These are phyloP conservation scores for Kuschelorhynchus macadamiae DNA, from an alignment of 2,888 invertebrate genomes.

Conservation along the genomic window DNA sequence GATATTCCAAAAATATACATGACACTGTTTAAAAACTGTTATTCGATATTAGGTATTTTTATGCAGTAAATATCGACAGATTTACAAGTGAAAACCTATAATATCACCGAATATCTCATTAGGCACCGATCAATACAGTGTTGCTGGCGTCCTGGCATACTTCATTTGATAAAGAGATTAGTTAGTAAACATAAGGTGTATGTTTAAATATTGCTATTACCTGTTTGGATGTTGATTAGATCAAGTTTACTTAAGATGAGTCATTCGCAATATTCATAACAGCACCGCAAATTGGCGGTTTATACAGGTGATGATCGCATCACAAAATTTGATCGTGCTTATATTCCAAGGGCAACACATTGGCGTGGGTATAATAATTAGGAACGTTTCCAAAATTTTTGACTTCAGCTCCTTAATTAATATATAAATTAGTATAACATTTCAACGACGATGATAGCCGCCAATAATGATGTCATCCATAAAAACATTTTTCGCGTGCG, in stretches of 20 bases:
- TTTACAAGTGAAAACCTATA: not conserved
- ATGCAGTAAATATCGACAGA: not conserved
- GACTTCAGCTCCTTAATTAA: no score
- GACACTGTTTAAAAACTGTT: no score
- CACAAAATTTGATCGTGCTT: not conserved
- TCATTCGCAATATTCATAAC: not conserved
- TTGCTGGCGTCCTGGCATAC: conserved; percentile 8
- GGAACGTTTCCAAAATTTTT: no score
- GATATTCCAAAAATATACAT: no score
- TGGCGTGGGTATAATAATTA: no score
- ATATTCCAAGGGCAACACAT: no score
- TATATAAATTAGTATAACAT: no score
- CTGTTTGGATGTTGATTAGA: conserved; percentile 29
- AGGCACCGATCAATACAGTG: conserved; percentile 14
- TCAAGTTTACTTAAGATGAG: conserved; percentile 4
- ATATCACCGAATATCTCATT: conserved; percentile 19
- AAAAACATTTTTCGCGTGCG: no score
- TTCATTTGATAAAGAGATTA: conserved; percentile 20
- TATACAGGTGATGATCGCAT: conserved; percentile 2
- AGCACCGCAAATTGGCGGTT: not conserved
- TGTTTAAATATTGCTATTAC: conserved; percentile 26
- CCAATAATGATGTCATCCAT: no score
- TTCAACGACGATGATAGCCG: no score
- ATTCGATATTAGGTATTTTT: no score
- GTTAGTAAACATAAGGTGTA: conserved; percentile 1